phyloP scores from a whole-genome alignment of 2,113 vertebrate genomes.

The Stigmatopora nigra region DNA sequence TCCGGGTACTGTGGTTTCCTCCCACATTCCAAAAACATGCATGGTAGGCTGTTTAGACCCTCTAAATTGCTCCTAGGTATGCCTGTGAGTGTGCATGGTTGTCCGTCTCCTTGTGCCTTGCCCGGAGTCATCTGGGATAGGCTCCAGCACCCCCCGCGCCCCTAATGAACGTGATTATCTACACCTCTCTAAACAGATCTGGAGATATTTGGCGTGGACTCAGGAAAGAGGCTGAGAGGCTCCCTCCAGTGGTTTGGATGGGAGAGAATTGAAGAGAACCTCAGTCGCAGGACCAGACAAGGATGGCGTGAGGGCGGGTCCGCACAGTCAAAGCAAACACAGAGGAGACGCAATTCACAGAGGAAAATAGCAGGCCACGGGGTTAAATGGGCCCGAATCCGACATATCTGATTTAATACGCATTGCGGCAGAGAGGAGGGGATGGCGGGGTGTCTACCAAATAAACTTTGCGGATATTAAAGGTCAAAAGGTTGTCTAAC shows the following conservation, averaged over 20 bases:
- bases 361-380: slow-evolving; percentile 36
- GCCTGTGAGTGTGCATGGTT: too few relatives aligned
- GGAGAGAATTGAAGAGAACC: not conserved
- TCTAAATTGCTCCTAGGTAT: too few relatives aligned
- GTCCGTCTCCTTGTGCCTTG: too few relatives aligned
- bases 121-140: too few relatives aligned
- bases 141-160: too few relatives aligned
- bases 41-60: too few relatives aligned
- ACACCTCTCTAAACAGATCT: not conserved
- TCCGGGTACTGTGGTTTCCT: too few relatives aligned
- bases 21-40: too few relatives aligned
- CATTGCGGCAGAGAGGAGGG: slow-evolving; percentile 21
- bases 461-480: slow-evolving; percentile 67
- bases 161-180: too few relatives aligned
- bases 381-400: slow-evolving; percentile 38
- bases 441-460: slow-evolving; percentile 15
- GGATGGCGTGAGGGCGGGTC: too few relatives aligned
- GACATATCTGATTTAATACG: slow-evolving; percentile 63
- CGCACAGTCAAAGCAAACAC: slow-evolving; percentile 38
- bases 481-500: slow-evolving; percentile 52
- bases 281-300: not conserved
- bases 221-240: not conserved
- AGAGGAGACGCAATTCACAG: slow-evolving; percentile 30
- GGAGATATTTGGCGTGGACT: not conserved
- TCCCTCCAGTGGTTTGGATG: not conserved